Conservation (phyloP, 2,888 invertebrate genomes). For the Blomia tropicalis region DNA sequence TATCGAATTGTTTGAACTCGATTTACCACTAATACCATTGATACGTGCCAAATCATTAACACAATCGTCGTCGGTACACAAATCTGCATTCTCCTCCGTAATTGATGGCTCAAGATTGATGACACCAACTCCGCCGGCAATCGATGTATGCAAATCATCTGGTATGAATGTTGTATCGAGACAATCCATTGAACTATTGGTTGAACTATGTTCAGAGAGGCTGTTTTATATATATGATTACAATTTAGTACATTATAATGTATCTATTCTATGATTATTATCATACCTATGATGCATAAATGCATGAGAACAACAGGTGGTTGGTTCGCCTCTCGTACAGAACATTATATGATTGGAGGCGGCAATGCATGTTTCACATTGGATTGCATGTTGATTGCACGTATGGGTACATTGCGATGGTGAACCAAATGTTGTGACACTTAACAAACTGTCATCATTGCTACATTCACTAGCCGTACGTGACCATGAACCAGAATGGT, state of each 20-base stretch:
- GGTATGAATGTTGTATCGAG: neutral
- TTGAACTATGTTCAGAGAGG: neutral
- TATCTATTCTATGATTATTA: too few relatives aligned
- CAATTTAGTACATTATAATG: too few relatives aligned
- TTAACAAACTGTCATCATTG: conserved; percentile 3
- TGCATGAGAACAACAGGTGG: too few relatives aligned
- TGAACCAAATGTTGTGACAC: too few relatives aligned
- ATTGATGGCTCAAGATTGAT: neutral
- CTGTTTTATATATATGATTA: too few relatives aligned
- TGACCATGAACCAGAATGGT: conserved; percentile 6
- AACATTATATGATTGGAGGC: too few relatives aligned
- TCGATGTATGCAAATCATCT: neutral
- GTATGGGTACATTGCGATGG: too few relatives aligned
- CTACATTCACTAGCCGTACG: conserved; percentile 5
- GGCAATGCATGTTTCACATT: too few relatives aligned
- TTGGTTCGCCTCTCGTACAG: too few relatives aligned
- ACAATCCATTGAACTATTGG: conserved; percentile 1
- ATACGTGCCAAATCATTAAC: neutral
- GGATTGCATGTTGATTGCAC: too few relatives aligned
- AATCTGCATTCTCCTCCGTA: neutral
- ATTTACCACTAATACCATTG: neutral
- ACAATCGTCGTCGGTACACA: neutral
- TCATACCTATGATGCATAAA: too few relatives aligned
- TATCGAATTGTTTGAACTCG: neutral
- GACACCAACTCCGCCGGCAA: neutral